Base-by-base conservation (phyloP, 2,888 invertebrate species). In the Lasioglossum villosulum region DNA sequence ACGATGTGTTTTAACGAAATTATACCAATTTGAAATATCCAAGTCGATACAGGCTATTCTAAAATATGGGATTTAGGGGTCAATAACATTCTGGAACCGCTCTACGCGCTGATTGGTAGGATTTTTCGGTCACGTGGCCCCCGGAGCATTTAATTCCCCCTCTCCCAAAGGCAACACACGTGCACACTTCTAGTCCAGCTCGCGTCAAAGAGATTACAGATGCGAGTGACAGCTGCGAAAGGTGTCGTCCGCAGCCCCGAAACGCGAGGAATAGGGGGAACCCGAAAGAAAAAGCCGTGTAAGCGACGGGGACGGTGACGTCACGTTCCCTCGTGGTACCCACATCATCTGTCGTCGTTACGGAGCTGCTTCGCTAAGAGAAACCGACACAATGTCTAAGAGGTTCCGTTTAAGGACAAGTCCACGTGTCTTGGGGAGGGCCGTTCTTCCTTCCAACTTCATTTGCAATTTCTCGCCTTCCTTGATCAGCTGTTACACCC, bases 291-390 rank as follows among this genome's bases (percentile, higher is more conserved):
- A 56, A 27, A 80, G 66, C 27, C 59, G 72, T 80, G 80, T 72
- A 75, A 81, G 76, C 71, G 78, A 66, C 73, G 74, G 78, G 75
- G 68, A 79, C 75, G 75, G 80, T 76, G 93, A 92, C 93, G 93
- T 92, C 92, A 92, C 86, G 87, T 86, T 88, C 90, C 91, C 89
- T 91, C 90, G 87, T 86, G 91, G 89, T 92, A 92, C 92, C 92
- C 92, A 92, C 93, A 93, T 92, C 92, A 90, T 91, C 89, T 90
- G 92, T 92, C 92, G 91, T 14, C 73, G 85, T 76, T 76, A 23
- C 10, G 30, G 42, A 70, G 56, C 78, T 74, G 86, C 56, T 75
- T 73, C 86, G 37, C 19, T 34, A 74, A 74, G 82, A 16, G 77
- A 77, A 59, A 45, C 63, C 45, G 23, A 34, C 48, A 77, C 16